Evolutionary conservation across 2,113 vertebrate genomes (phyloP), one percentile per base, ranked within the genome.

Genomic region (Syrrhaptes paradoxus): DNA sequence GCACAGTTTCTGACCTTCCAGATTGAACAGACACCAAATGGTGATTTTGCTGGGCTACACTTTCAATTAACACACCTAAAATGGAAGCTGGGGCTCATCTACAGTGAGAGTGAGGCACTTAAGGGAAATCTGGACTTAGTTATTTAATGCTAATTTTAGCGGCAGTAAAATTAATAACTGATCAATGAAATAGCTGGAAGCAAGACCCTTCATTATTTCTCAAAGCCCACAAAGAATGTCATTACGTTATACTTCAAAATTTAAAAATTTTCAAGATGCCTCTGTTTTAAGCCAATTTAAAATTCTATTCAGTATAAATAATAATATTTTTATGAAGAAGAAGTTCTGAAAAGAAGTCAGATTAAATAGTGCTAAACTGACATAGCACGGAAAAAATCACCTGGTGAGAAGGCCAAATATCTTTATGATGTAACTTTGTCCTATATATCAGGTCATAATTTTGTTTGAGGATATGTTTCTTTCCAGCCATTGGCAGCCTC

Each of bases 361-460:
- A 83, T 91, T 71, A 88, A 77, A 74, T 84, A 67, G 43, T 86
- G 13, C 34, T 81, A 80, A 82, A 67, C 82, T 84, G 82, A 88
- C 55, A 83, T 58, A 80, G 51, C 67, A 57, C 57, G 75, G 92
- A 96, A 97, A 95, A 94, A 90, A 70, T 95, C 79, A 75, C 65
- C 61, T 63, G 55, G 4, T 80, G 19, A 85, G 75, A 74, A 77
- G 68, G 75, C 67, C 90, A 93, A 93, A 10, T 95, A 65, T 52
- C 43, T 57, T 90, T 86, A 49, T 91, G 82, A 73, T 93, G 75
- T 95, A 95, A 95, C 34, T 93, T 81, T 49, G 12, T 95, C 73
- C 90, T 93, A 80, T 52, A 36, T 91, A 84, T 90, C 85, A 72
- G 43, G 7, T 88, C 61, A 80, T 97, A 96, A 88, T 93, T 96